Conservation (phyloP, 1,140 invertebrate species). For the Pseudomyrmex cubaensis region DNA sequence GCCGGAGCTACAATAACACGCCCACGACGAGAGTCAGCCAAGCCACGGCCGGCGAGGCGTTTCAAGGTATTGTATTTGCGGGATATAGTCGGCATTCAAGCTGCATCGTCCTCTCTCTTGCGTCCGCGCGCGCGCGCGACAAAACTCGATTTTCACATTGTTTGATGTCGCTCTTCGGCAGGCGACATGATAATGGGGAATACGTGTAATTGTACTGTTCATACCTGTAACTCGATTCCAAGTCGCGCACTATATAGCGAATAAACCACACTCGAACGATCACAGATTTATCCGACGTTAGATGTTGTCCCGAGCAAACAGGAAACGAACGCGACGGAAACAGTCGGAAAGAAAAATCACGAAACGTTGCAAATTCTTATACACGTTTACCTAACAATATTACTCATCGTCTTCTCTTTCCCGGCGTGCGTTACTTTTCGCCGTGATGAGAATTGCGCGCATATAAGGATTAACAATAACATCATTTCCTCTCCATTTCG, state of each 20-base stretch:
- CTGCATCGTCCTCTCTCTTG: slow-evolving; percentile 11
- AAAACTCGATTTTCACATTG: slow-evolving; percentile 52
- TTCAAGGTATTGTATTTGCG: slow-evolving; percentile 39
- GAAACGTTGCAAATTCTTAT: background rate
- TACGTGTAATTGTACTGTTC: slow-evolving; percentile 49
- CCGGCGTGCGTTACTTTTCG: background rate
- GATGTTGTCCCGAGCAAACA: background rate
- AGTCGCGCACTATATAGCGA: slow-evolving; percentile 13
- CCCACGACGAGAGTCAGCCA: slow-evolving; percentile 31
- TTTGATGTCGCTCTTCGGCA: slow-evolving; percentile 63
- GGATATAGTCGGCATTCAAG: slow-evolving; percentile 28
- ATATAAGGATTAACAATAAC: background rate
- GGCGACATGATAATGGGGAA: slow-evolving; percentile 41
- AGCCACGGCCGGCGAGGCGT: background rate
- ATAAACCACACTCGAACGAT: slow-evolving; percentile 25
- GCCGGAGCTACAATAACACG: slow-evolving; percentile 56
- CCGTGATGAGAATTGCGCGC: background rate
- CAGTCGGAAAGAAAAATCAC: background rate
- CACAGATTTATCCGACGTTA: slow-evolving; percentile 35
- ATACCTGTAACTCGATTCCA: slow-evolving; percentile 39
- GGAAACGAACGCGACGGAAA: background rate
- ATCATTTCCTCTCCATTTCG: background rate
- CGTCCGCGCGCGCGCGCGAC: background rate
- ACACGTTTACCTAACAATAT: too few relatives aligned
- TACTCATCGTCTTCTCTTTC: too few relatives aligned